Base-by-base conservation (phyloP, 2,113 vertebrate species). In the Micronisus gabar region DNA sequence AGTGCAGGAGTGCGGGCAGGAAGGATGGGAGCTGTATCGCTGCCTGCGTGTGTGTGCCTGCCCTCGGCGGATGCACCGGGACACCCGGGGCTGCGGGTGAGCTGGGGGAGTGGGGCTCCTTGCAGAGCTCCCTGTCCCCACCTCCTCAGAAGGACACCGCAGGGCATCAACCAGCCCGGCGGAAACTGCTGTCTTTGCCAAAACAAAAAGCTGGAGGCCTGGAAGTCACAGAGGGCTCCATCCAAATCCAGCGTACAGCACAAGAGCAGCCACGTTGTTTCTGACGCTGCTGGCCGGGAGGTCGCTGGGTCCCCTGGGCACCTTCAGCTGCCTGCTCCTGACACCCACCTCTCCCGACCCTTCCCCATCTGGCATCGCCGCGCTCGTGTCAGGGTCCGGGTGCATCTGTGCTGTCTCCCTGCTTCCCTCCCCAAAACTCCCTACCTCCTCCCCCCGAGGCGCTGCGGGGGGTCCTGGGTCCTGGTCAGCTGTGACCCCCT, bases 351-450 rank as follows among this genome's bases (percentile, higher is more conserved):
- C 95, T 83, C 71, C 75, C 3, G 5, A 83, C 50, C 82, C 88
- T 50, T 95, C 52, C 56, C 80, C 89, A 84, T 93, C 91, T 95
- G 94, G 50, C 47, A n/a, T 27, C 3, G 2, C 58, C 2, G 2
- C 0, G 4, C 27, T 32, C 3, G 1, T 58, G 21, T 22, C 0
- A 1, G 59, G 61, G 10, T 88, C 71, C 1, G 5, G 53, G 9
- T 45, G 53, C 81, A 45, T 66, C 67, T 62, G 50, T 1, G 3
- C 66, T 0, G 3, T 7, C 32, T 72, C 70, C 41, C 81, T 22
- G 10, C 7, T 30, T 53, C 55, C 47, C 70, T 40, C 65, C 67
- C 58, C 32, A 81, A 2, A 20, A 19, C 70, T 47, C 30, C 21
- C 80, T 52, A 25, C 32, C 52, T 67, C 20, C 59, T 67, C 32